A percentile compares a stretch with the other conserved stretches of the same genome.
These are phyloP conservation scores for Fulica atra DNA, from an alignment of 2,113 vertebrate species.

Conservation along the genomic window DNA sequence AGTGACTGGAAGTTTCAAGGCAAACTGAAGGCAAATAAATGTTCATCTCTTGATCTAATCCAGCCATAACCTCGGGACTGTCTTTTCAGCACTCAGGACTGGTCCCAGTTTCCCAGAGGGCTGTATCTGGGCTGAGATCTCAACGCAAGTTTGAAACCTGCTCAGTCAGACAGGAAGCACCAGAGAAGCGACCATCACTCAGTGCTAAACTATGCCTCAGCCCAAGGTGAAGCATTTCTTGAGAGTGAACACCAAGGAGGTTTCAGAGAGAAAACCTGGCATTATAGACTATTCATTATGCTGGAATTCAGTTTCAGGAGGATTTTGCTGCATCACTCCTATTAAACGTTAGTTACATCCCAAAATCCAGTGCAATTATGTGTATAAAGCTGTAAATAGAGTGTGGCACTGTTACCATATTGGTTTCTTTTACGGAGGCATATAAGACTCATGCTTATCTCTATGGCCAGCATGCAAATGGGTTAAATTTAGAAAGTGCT, in stretches of 20 bases:
- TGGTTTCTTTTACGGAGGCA: not conserved
- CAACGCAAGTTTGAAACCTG: accelerated
- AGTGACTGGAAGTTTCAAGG: not conserved
- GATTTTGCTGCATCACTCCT: not conserved
- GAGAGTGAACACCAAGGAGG: not conserved
- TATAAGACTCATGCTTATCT: constrained; percentile 7
- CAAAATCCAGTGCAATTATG: not conserved
- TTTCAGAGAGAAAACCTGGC: not conserved
- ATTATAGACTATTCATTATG: not conserved
- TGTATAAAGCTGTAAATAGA: not conserved
- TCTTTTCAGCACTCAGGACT: not conserved
- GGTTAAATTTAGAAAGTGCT: constrained; percentile 17
- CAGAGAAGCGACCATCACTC: not conserved
- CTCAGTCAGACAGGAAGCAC: not conserved
- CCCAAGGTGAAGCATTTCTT: not conserved
- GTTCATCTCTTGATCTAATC: accelerated
- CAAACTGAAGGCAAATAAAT: not conserved
- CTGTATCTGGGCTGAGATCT: not conserved
- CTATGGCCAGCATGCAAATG: not conserved
- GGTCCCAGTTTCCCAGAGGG: not conserved
- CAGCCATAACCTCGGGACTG: not conserved
- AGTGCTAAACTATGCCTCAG: not conserved
- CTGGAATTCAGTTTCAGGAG: not conserved
- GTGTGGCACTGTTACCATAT: not conserved
- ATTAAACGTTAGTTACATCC: not conserved